phyloP scores from a whole-genome alignment of 2,797 vertebrate species.

The Babyrousa celebensis region DNA sequence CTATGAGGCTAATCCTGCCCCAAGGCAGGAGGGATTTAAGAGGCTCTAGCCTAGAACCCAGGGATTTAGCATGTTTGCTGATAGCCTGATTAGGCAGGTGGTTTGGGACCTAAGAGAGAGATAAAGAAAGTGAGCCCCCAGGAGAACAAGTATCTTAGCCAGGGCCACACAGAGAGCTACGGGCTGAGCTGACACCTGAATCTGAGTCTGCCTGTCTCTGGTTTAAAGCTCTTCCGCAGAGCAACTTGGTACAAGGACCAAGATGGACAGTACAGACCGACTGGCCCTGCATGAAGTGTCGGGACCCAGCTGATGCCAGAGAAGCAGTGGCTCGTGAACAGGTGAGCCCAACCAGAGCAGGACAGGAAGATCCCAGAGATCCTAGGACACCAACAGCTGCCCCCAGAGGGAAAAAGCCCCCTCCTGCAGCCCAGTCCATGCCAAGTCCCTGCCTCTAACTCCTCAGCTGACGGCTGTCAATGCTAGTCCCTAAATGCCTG shows the following conservation, averaged over 20 bases:
- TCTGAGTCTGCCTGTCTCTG: not conserved
- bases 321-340: not conserved
- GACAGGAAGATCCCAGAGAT: not conserved
- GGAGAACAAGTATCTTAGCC: not conserved
- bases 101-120: not conserved
- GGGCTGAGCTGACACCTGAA: not conserved
- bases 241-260: not conserved
- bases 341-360: not conserved
- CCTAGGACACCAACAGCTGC: not conserved
- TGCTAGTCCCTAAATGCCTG: not conserved
- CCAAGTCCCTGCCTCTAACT: not conserved
- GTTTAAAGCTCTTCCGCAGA: not conserved
- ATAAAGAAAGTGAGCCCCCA: slow-evolving; percentile 18
- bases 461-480: not conserved
- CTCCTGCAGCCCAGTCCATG: not conserved
- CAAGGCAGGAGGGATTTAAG: not conserved
- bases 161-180: not conserved
- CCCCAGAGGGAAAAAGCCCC: not conserved
- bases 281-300: not conserved
- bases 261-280: not conserved
- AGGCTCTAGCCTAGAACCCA: not conserved
- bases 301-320: not conserved
- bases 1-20: slow-evolving; percentile 26
- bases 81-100: not conserved
- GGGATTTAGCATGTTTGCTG: not conserved